A percentile compares a stretch with the other conserved stretches of the same genome.
phyloP scores from a whole-genome alignment of 1,140 invertebrate species.

The Centruroides vittatus region DNA sequence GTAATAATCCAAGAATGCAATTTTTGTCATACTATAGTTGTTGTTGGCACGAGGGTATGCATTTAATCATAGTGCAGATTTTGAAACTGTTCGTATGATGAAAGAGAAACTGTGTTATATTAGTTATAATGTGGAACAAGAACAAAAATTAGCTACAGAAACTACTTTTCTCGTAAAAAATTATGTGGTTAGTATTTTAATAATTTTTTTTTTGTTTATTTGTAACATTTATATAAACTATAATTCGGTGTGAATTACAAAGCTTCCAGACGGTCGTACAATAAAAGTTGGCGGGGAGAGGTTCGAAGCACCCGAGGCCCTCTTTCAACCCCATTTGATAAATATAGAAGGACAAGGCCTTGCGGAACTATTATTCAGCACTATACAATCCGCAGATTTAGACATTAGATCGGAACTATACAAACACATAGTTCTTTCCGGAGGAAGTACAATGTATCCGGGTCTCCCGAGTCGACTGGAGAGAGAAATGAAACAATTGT shows the following conservation, averaged over 20 bases:
- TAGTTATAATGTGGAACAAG: conserved; percentile 96
- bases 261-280: conserved; percentile 90
- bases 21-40: conserved; percentile 40
- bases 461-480: conserved; percentile 93
- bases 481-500: conserved; percentile 95
- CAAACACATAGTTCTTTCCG: conserved; percentile 95
- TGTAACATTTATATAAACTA: conserved; percentile 19
- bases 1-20: no score
- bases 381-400: conserved; percentile 84
- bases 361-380: conserved; percentile 93
- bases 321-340: conserved; percentile 96
- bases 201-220: conserved; percentile 12
- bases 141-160: conserved; percentile 89
- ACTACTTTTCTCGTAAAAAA: conserved; percentile 95
- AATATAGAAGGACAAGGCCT: conserved; percentile 94
- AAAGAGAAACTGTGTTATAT: conserved; percentile 99
- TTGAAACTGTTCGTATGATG: conserved; percentile 97
- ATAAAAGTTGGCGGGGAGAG: conserved; percentile 94
- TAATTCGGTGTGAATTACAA: neutral
- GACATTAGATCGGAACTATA: conserved; percentile 94
- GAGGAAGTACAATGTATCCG: conserved; percentile 98
- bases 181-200: conserved; percentile 65
- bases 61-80: conserved; percentile 99
- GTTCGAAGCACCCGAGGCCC: conserved; percentile 93
- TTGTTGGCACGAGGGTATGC: conserved; percentile 89